Base-by-base conservation (phyloP, 2,113 vertebrate genomes). In the Cottus gobio region DNA sequence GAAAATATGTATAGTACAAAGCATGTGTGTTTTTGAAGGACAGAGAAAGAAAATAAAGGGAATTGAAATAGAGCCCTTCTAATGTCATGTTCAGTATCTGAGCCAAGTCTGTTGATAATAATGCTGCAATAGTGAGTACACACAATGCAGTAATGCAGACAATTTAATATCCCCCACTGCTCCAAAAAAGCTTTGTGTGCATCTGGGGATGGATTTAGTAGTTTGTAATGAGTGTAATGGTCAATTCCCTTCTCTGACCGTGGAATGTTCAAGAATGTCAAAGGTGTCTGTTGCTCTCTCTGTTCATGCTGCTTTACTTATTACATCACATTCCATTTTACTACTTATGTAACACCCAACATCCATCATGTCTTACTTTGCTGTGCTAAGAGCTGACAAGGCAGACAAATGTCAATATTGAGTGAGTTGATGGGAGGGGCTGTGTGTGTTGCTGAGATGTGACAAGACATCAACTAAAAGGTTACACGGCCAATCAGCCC, bases 401-500 rank as follows among this genome's bases (percentile, higher is more conserved):
- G 83, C 84, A 75, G 77, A 86, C 83, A 79, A 73, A 84, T 86
- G 80, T 82, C 75, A 89, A 8, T 58, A 69, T 50, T 71, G 78
- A 31, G 50, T 22, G 52, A 80, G 76, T 34, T 76, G 77, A 79
- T 77, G 78, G 81, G 57, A 36, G 42, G 44, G 60, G 42, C 62
- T 76, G 63, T 62, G 71, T 88, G 77, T 83, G 52, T 67, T 75
- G 75, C 70, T 5, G 63, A 70, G 69, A 87, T 83, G 74, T 89
- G 81, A 91, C 83, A 83, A 77, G 76, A 79, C 79, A 68, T 75
- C 76, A 81, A 77, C 69, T 75, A 42, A 88, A 88, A 87, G 86
- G 84, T 84, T 84, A 86, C 75, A 66, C 31, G 78, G 82, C 72
- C 89, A 86, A 85, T 87, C 84, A 75, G 82, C 82, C 85, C 39